Conservation (phyloP, 2,888 invertebrate species). For the Sericinus montela region DNA sequence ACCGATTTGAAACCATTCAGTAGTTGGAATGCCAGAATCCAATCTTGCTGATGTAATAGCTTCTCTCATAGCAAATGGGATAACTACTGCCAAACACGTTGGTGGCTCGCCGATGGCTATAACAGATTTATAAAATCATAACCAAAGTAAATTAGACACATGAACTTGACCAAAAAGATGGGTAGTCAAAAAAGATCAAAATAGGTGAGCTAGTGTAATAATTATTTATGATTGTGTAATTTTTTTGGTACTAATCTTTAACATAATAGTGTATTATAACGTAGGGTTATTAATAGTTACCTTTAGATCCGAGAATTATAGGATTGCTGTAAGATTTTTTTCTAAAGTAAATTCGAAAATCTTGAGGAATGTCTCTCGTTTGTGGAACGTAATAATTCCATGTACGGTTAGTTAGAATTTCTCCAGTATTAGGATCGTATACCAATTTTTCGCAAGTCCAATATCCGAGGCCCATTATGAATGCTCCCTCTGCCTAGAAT, state of each 20-base stretch:
- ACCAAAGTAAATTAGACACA: too few species aligned
- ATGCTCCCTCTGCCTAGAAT: conserved; percentile 81
- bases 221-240: too few species aligned
- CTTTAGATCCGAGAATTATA: too few species aligned
- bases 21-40: conserved; percentile 74
- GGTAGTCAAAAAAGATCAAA: too few species aligned
- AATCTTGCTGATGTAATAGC: conserved; percentile 81
- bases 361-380: conserved; percentile 82
- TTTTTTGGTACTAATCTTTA: too few species aligned
- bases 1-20: conserved; percentile 81
- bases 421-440: conserved; percentile 77
- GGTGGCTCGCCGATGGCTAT: conserved; percentile 76
- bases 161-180: too few species aligned
- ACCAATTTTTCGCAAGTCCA: conserved; percentile 82
- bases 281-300: too few species aligned
- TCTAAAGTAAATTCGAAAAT: conserved; percentile 79
- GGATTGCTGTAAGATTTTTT: conserved; percentile 20
- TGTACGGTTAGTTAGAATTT: conserved; percentile 81
- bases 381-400: conserved; percentile 84
- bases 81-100: conserved; percentile 57
- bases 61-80: conserved; percentile 80
- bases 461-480: conserved; percentile 82
- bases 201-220: too few species aligned
- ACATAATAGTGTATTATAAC: too few species aligned
- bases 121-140: too few species aligned